Conservation (phyloP, 2,797 vertebrate species). For the Luscinia luscinia region DNA sequence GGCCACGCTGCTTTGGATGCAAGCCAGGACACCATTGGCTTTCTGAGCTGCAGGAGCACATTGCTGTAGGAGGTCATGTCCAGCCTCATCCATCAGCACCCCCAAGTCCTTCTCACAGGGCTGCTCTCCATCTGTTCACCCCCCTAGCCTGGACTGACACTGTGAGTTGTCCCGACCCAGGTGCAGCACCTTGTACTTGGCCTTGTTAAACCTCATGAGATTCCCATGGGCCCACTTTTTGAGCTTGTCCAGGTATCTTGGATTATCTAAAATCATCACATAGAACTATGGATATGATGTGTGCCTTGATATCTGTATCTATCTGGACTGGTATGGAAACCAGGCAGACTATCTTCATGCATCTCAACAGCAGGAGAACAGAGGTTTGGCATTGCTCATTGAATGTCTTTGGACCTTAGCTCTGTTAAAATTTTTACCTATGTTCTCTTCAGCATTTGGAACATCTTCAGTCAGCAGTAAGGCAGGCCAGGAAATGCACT, state of each 20-base stretch:
- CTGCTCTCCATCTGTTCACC: background rate
- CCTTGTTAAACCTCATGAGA: background rate
- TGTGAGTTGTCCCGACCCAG: accelerated
- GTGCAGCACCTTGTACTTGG: background rate
- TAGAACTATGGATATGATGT: background rate
- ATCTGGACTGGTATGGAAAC: background rate
- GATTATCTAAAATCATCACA: background rate
- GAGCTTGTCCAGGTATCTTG: background rate
- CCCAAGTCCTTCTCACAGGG: background rate
- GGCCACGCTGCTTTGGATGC: accelerated
- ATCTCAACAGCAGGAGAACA: background rate
- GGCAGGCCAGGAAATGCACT: background rate
- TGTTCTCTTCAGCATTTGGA: background rate
- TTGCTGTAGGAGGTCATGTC: no score
- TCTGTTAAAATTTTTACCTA: background rate
- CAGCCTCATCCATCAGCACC: background rate
- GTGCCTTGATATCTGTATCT: background rate
- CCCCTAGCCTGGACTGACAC: background rate
- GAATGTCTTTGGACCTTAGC: background rate
- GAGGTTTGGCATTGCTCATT: background rate
- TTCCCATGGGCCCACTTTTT: background rate
- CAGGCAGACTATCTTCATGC: background rate
- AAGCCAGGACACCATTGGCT: accelerated
- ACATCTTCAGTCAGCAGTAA: background rate
- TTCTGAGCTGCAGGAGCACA: background rate